Base-by-base conservation (phyloP, 2,113 vertebrate genomes). In the Podarcis muralis region DNA sequence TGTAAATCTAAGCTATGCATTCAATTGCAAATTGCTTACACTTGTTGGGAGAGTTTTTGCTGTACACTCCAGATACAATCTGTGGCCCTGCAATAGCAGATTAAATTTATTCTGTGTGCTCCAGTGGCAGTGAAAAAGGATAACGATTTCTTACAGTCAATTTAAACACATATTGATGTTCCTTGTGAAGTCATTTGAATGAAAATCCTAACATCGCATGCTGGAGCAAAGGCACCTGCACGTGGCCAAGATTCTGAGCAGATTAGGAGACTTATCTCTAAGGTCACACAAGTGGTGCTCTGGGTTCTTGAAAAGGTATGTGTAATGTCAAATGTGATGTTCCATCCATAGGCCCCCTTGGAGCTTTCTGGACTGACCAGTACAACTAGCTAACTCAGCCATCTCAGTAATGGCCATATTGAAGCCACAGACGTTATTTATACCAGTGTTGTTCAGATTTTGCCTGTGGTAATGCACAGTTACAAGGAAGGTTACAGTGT, bases 241-340 rank as follows among this genome's bases (percentile, higher is more conserved):
- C 83, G 35, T 86, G 32, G 85, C 27, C 77, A 43, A 95, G 83
- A 80, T 53, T 53, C 0, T 53, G 48, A 53, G 48, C 74, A 90
- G 88, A 89, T 94, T 32, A 78, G 5, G 40, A 87, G 88, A 62
- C 32, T 94, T 32, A 77, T 86, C 78, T 79, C 57, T 91, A 90
- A 72, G 92, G 88, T 94, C 83, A 89, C 82, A 48, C 69, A 23
- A 72, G 78, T 59, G 40, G 27, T 90, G n/a, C 80, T 53, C 48
- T 53, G 11, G 48, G 48, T 53, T 53, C 48, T 53, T 4, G 2
- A 85, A 69, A 83, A 25, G 30, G 9, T 25, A 77, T 74, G 0
- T 13, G 48, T 7, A 0, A 0, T 0, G 3, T 48, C 13, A 86
- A 81, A 66, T 40, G 69, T 90, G 43, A 89, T 0, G 0, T 43